Evolutionary conservation across 1,140 invertebrate species (phyloP).

Genomic region (Ectropis grisescens): DNA sequence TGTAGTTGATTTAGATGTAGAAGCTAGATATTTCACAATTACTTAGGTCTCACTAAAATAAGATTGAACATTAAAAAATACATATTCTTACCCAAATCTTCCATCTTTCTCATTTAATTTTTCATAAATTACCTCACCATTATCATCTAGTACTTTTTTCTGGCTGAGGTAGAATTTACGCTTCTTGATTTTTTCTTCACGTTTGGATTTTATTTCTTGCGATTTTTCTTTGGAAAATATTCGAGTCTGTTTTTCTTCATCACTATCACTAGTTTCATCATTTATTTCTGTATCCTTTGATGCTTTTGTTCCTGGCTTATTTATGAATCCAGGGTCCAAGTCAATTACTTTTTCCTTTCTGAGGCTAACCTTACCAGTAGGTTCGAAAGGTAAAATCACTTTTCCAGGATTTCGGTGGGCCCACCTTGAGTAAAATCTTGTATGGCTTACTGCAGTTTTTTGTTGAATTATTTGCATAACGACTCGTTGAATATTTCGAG

Average conservation of each 20-base stretch:
- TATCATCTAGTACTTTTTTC: constrained; percentile 65
- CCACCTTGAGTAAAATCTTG: constrained; percentile 46
- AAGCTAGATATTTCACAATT: no score
- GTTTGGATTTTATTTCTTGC: constrained; percentile 35
- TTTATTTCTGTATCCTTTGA: not conserved
- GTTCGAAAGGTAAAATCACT: constrained; percentile 42
- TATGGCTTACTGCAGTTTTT: constrained; percentile 8
- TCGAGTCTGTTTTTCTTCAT: no score
- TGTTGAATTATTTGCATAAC: constrained; percentile 11
- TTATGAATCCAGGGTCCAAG: constrained; percentile 20
- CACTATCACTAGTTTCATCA: no score
- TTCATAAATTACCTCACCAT: constrained; percentile 68
- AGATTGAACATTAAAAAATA: no score
- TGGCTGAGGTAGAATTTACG: constrained; percentile 47
- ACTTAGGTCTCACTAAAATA: no score
- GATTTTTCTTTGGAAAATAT: constrained; percentile 16
- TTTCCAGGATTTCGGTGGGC: constrained; percentile 44
- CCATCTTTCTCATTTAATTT: constrained; percentile 71
- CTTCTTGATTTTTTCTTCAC: constrained; percentile 33
- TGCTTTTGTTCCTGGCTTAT: constrained; percentile 13
- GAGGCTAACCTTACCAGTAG: constrained; percentile 23
- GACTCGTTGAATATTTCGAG: constrained; percentile 18
- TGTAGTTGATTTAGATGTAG: no score
- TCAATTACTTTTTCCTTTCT: constrained; percentile 56
- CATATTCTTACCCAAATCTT: constrained; percentile 60